These are phyloP conservation scores for Onychostoma macrolepis DNA, from an alignment of 2,113 vertebrate genomes.

Conservation along the genomic window DNA sequence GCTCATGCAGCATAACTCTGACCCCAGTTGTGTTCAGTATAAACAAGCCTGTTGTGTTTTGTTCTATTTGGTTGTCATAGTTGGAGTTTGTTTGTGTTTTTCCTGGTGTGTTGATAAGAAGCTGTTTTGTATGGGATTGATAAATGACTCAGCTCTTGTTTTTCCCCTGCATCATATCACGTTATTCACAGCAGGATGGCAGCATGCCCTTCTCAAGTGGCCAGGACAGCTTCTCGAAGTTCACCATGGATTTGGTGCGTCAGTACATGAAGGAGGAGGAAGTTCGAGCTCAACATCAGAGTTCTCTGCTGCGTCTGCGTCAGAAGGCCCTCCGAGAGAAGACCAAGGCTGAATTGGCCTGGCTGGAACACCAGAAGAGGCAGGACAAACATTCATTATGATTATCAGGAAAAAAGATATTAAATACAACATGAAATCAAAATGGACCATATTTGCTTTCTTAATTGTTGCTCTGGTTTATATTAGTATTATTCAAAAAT, in stretches of 20 bases:
- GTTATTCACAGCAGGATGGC: conserved; percentile 73
- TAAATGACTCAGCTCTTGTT: neutral
- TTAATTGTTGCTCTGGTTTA: neutral
- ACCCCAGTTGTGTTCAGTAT: neutral
- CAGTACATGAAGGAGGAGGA: conserved; percentile 99
- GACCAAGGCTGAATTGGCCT: conserved; percentile 91
- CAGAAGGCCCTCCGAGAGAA: conserved; percentile 97
- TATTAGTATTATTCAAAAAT: neutral
- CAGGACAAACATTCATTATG: conserved; percentile 54
- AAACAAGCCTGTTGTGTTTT: neutral
- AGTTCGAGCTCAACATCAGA: conserved; percentile 92
- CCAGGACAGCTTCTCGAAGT: conserved; percentile 93
- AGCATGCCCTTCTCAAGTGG: conserved; percentile 89
- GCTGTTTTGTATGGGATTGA: conserved; percentile 6
- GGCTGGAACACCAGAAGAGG: conserved; percentile 96
- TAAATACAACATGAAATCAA: neutral
- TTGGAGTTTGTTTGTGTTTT: conserved; percentile 2
- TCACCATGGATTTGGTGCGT: conserved; percentile 98
- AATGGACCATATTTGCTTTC: neutral
- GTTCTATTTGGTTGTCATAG: conserved; percentile 16
- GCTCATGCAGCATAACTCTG: neutral
- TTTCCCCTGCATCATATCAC: neutral
- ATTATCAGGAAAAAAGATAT: neutral
- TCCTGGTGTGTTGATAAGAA: neutral
- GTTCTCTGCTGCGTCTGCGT: conserved; percentile 88